Evolutionary conservation across 2,113 vertebrate genomes (phyloP).

Genomic region (Struthio camelus): DNA sequence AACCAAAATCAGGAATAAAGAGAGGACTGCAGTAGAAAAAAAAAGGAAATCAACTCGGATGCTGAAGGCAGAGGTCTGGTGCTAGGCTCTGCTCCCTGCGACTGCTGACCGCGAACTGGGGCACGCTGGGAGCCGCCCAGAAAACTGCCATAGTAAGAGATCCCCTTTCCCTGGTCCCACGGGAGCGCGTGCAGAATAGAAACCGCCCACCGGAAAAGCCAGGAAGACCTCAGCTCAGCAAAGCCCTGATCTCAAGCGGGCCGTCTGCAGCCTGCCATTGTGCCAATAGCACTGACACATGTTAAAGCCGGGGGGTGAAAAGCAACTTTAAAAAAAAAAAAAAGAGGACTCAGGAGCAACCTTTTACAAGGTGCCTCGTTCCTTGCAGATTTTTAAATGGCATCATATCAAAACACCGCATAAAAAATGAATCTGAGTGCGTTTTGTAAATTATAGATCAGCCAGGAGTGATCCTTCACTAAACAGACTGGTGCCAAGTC

Average conservation of each 20-base stretch:
- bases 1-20: neutral
- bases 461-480: slow-evolving; percentile 20
- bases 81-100: neutral
- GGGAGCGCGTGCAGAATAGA: neutral
- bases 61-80: neutral
- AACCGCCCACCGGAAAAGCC: neutral
- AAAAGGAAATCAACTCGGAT: neutral
- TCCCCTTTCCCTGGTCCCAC: neutral
- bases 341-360: neutral
- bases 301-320: too few relatives aligned
- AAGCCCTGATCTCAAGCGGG: too few relatives aligned
- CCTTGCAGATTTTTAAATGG: slow-evolving; percentile 1
- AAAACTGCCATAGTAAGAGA: neutral
- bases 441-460: slow-evolving; percentile 67
- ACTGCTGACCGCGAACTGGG: neutral
- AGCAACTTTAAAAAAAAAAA: neutral
- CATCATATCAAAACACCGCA: neutral
- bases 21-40: neutral
- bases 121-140: neutral
- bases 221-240: too few relatives aligned
- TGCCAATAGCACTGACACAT: neutral
- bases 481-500: slow-evolving; percentile 3
- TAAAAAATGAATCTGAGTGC: slow-evolving; percentile 37
- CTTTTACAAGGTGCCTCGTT: neutral
- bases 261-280: neutral